Evolutionary conservation across 1,140 invertebrate species (phyloP), one percentile per base, ranked within the genome.

Genomic region (Eurosta solidaginis): DNA sequence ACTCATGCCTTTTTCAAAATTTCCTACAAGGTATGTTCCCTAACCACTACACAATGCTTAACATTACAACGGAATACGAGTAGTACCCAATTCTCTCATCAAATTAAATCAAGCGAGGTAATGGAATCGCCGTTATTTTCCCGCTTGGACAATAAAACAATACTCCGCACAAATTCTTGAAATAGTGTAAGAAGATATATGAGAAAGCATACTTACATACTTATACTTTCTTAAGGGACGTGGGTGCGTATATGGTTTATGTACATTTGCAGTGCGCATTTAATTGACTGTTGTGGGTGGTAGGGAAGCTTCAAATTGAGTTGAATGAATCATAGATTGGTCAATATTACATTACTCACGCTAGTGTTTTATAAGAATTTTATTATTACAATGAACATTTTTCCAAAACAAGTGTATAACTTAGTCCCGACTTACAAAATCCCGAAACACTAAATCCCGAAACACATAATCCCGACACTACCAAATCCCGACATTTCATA

Each of bases 1-100:
- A 52, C n/a, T 0, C 0, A 12, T 50, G 20, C 9, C 49, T 3
- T 25, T 52, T 3, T 22, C 27, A 29, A 33, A 59, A 33, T 59
- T 68, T 68, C 33, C n/a, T 42, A 6, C 33, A 17, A n/a, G 33
- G 33, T 14, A 20, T 20, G 2, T 12, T 14, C 3, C 3, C 17
- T 14, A 33, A 2, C 6, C 14, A 36, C 40, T 40, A 20, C n/a
- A 7, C 29, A 63, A 63, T n/a, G 59, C 59, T 63, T 40, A 36
- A 40, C 17, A 63, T 36, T 40, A 5, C 59, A 68, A 68, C 40
- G 33, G 59, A 68, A 68, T 68, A 12, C 42, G 42, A 74, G 25
- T 45, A 9, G 7, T 74, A 74, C 73, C 73, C 73, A 74, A 74
- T 74, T 74, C 73, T 74, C 73, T 45, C 73, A 74, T 74, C 73